A percentile compares a stretch with the other conserved stretches of the same genome.
Conservation (phyloP, 1,140 invertebrate genomes). For the Platyscapa corneri region DNA sequence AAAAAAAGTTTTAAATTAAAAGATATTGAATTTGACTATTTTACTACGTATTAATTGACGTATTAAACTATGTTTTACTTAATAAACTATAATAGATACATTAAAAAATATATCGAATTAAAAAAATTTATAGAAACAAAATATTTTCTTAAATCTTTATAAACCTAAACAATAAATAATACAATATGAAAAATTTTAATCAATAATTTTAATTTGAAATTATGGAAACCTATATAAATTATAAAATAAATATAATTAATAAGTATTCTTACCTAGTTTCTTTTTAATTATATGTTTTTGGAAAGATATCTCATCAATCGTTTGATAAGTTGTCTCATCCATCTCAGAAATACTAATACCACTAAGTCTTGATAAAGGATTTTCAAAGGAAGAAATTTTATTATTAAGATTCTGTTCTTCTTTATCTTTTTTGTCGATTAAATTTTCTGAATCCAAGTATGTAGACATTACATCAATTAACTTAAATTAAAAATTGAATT, state of each 20-base stretch:
- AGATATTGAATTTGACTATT: no score
- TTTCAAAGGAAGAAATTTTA: slow-evolving; percentile 59
- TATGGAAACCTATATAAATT: neutral
- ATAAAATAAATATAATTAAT: neutral
- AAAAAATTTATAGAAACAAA: no score
- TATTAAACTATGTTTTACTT: no score
- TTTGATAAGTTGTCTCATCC: slow-evolving; percentile 69
- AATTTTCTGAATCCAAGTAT: slow-evolving; percentile 61
- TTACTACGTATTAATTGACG: no score
- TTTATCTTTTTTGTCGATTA: slow-evolving; percentile 61
- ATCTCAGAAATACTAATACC: slow-evolving; percentile 63
- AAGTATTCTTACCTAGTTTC: slow-evolving; percentile 52
- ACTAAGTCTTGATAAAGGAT: slow-evolving; percentile 63
- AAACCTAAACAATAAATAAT: no score
- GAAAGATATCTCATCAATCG: slow-evolving; percentile 64
- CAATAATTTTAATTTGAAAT: neutral
- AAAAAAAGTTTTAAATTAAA: no score
- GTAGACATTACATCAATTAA: slow-evolving; percentile 63
- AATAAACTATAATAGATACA: no score
- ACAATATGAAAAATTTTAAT: neutral
- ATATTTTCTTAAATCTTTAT: no score
- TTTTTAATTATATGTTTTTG: slow-evolving; percentile 64
- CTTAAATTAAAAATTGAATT: slow-evolving; percentile 54
- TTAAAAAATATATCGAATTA: no score
- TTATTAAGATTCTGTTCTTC: slow-evolving; percentile 60